phyloP scores from a whole-genome alignment of 2,888 invertebrate species.

The Pristionchus exspectatus region DNA sequence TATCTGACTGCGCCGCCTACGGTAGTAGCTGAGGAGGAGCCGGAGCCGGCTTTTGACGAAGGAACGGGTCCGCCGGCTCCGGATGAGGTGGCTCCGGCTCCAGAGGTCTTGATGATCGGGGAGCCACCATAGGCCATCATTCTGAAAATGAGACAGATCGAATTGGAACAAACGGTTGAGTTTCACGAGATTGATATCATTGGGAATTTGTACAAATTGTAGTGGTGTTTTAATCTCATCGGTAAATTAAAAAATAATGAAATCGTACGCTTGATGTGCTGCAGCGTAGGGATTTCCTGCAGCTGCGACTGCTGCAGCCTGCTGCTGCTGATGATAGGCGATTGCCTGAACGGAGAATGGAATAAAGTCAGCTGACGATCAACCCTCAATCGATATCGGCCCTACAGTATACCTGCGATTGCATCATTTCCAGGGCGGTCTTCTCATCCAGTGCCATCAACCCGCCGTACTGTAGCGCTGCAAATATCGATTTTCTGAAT shows the following conservation, averaged over 20 bases:
- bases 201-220: not conserved
- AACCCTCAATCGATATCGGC: not conserved
- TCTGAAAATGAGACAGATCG: not conserved
- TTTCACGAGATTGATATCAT: not conserved
- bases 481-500: conserved; percentile 9
- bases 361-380: not conserved
- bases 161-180: no score
- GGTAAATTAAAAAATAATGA: not conserved
- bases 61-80: not conserved
- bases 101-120: conserved; percentile 50
- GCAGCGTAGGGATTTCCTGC: conserved; percentile 53
- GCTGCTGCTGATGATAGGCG: conserved; percentile 63
- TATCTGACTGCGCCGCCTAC: conserved; percentile 51
- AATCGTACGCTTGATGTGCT: conserved; percentile 22
- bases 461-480: conserved; percentile 51
- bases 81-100: not conserved
- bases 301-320: conserved; percentile 56
- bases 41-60: not conserved
- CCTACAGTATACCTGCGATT: conserved; percentile 37
- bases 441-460: conserved; percentile 50
- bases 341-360: conserved; percentile 12
- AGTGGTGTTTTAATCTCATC: not conserved
- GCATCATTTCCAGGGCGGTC: conserved; percentile 53
- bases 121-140: conserved; percentile 49
- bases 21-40: conserved; percentile 28